Evolutionary conservation across 1,140 invertebrate species (phyloP), one percentile per base, ranked within the genome.

Genomic region (Drosophila chauvacae): DNA sequence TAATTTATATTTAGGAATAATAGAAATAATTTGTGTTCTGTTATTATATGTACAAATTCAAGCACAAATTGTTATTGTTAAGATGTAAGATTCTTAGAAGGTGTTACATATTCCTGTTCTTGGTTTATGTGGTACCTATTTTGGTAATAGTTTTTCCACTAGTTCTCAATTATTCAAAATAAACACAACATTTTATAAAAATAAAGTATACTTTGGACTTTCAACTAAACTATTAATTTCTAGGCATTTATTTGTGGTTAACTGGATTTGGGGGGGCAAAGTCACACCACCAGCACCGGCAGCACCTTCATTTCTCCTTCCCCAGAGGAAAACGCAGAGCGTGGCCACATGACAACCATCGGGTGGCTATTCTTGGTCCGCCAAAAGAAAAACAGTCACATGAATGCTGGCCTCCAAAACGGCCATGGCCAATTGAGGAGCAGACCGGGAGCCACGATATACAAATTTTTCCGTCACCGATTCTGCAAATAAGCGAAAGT

Each of bases 221-320:
- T 23, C 4, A 37, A 23, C 51, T 33, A 20, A 37, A 16, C 18
- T 9, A 16, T 20, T 23, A 41, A n/a, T 58, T 58, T 28, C 30
- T 23, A 3, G 18, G 44, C 33, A 30, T 61, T 42, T 33, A 33
- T 35, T 41, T 20, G 6, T 26, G 18, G 35, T 14, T 41, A 59
- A 59, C 65, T 59, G 53, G 20, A 59, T 41, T n/a, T 3, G 1
- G 28, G 23, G 51, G 23, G 48, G 14, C 50, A 71, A 72, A 72
- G 66, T 72, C 69, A 50, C 53, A 35, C 53, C 26, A 58, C n/a
- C 51, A 18, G 9, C 39, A 11, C 11, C 50, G 9, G 18, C 48
- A 57, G 48, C 66, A 90, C 85, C 85, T 88, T 88, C 86, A 90
- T 88, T 90, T 88, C 81, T 88, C 85, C 85, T 88, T 87, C 80